Evolutionary conservation across 1,140 invertebrate genomes (phyloP).

Genomic region (Sycophila sp.): DNA sequence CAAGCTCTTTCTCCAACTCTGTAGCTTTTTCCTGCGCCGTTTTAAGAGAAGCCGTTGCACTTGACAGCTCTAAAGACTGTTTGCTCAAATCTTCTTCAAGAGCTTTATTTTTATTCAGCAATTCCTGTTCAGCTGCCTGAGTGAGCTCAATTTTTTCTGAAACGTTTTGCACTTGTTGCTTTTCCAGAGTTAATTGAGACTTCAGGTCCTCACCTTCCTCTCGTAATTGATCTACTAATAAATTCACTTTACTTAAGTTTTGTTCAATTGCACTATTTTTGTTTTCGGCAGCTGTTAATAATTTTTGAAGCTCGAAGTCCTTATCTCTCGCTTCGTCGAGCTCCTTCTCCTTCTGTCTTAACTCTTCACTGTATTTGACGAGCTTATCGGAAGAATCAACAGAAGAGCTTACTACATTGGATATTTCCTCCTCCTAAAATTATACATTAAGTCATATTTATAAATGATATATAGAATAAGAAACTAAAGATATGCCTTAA

Average conservation of each 20-base stretch:
- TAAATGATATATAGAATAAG: background rate
- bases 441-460: background rate
- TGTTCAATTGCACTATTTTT: conserved; percentile 45
- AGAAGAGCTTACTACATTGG: conserved; percentile 57
- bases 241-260: conserved; percentile 42
- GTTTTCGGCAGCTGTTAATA: conserved; percentile 52
- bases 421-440: conserved; percentile 61
- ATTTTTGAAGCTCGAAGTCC: conserved; percentile 62
- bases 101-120: conserved; percentile 44
- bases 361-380: conserved; percentile 65
- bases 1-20: conserved; percentile 16
- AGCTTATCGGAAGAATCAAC: conserved; percentile 65
- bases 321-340: conserved; percentile 64
- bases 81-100: conserved; percentile 40
- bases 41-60: conserved; percentile 45
- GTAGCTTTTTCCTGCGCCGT: conserved; percentile 63
- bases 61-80: conserved; percentile 40
- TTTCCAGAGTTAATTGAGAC: conserved; percentile 41
- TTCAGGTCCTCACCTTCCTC: conserved; percentile 44
- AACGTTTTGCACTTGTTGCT: conserved; percentile 46
- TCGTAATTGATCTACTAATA: conserved; percentile 39
- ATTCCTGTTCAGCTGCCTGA: conserved; percentile 44
- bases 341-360: conserved; percentile 65
- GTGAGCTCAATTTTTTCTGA: conserved; percentile 38
- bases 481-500: conserved; percentile 14